phyloP scores from a whole-genome alignment of 1,140 invertebrate genomes.

The Leptinotarsa texana region DNA sequence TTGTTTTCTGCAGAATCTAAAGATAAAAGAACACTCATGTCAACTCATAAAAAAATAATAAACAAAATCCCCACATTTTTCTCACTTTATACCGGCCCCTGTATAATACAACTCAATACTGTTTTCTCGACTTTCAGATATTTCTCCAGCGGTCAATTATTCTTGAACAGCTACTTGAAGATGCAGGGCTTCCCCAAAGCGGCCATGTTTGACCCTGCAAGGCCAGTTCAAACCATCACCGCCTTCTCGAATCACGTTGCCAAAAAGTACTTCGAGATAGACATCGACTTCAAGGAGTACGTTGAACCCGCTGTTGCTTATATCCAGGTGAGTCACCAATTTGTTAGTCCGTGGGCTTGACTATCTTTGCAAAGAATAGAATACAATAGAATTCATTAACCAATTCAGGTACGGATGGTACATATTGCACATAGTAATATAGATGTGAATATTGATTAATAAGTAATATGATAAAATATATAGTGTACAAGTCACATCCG shows the following conservation, averaged over 20 bases:
- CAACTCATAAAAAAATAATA: too few species aligned
- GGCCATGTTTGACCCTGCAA: conserved; percentile 69
- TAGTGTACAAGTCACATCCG: too few species aligned
- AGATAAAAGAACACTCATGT: too few species aligned
- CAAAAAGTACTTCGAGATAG: conserved; percentile 71
- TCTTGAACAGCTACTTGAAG: conserved; percentile 76
- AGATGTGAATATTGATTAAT: too few species aligned
- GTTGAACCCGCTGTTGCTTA: conserved; percentile 75
- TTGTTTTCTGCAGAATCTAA: too few species aligned
- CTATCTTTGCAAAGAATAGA: too few species aligned
- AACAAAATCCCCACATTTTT: background rate
- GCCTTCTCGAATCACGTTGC: conserved; percentile 69
- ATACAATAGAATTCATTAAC: too few species aligned
- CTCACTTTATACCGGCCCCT: background rate
- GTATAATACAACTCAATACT: background rate
- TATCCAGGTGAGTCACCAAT: conserved; percentile 58
- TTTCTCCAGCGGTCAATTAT: conserved; percentile 67
- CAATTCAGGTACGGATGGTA: too few species aligned
- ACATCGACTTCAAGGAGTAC: conserved; percentile 72
- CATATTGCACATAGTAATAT: too few species aligned
- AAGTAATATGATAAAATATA: too few species aligned
- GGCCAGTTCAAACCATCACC: conserved; percentile 69
- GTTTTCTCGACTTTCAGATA: conserved; percentile 62
- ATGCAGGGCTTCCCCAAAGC: conserved; percentile 74
- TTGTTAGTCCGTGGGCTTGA: background rate